Evolutionary conservation across 2,113 vertebrate genomes (phyloP).

Genomic region (Coreoperca whiteheadi): DNA sequence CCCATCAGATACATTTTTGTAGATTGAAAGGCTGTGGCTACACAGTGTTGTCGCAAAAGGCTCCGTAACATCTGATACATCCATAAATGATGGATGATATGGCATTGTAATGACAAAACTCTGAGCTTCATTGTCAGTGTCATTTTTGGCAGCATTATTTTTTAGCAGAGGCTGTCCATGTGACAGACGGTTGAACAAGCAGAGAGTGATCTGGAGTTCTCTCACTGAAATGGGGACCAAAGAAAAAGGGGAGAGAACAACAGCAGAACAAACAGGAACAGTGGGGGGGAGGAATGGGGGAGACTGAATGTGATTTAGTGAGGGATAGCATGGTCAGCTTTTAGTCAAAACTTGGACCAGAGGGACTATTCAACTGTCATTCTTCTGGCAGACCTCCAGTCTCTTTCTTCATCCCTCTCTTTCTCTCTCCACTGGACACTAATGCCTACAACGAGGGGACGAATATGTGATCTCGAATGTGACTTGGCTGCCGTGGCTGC

Average conservation of each 20-base stretch:
- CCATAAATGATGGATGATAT: not conserved
- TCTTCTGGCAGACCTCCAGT: constrained; percentile 7
- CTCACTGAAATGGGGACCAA: not conserved
- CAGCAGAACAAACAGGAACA: not conserved
- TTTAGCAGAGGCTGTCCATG: constrained; percentile 1
- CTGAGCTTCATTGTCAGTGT: not conserved
- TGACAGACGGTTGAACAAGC: constrained; percentile 17
- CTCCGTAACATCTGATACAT: not conserved
- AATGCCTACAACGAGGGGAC: not conserved
- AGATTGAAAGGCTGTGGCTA: not conserved
- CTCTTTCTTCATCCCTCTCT: not conserved
- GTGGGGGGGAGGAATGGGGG: not conserved
- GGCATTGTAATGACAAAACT: not conserved
- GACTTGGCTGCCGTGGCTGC: not conserved
- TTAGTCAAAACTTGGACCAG: not conserved
- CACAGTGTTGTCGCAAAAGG: not conserved
- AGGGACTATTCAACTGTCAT: not conserved
- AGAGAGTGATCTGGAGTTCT: not conserved
- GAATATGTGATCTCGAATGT: not conserved
- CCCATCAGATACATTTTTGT: not conserved
- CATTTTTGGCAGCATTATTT: not conserved
- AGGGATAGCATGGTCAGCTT: not conserved
- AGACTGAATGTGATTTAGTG: constrained; percentile 17
- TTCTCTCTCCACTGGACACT: not conserved
- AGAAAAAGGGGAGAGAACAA: not conserved